phyloP scores from a whole-genome alignment of 2,888 invertebrate species.

The Drymonia ruficornis region DNA sequence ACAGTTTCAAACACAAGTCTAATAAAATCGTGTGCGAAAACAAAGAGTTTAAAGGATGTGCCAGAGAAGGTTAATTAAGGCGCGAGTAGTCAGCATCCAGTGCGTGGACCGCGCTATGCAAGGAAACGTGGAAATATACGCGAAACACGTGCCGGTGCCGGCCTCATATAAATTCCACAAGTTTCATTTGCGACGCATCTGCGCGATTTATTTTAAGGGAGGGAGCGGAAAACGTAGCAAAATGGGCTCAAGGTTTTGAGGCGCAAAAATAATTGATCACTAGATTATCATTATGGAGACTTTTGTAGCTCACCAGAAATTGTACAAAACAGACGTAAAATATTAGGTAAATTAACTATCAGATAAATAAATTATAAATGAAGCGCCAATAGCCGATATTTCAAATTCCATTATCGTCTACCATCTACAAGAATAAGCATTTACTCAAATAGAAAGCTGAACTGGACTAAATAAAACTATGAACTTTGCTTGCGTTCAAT shows the following conservation, averaged over 20 bases:
- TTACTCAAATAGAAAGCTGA: too few species aligned
- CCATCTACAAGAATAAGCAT: too few species aligned
- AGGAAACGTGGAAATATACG: slow-evolving; percentile 59
- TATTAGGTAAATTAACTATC: too few species aligned
- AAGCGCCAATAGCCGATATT: too few species aligned
- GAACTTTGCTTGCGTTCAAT: too few species aligned
- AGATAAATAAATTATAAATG: too few species aligned
- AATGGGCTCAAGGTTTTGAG: neutral
- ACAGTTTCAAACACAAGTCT: neutral
- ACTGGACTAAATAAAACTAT: too few species aligned
- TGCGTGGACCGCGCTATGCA: slow-evolving; percentile 34
- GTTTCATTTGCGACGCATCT: slow-evolving; percentile 62
- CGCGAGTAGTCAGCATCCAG: slow-evolving; percentile 20
- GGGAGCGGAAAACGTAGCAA: neutral
- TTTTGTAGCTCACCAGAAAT: too few species aligned
- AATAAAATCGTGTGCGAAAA: slow-evolving; percentile 15
- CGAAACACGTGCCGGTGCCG: slow-evolving; percentile 66
- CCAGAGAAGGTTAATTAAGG: slow-evolving; percentile 28
- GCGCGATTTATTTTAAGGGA: slow-evolving; percentile 39
- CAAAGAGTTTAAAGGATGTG: slow-evolving; percentile 13
- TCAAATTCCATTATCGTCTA: too few species aligned
- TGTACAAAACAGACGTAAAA: too few species aligned
- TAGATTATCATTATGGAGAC: too few species aligned
- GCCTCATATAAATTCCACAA: slow-evolving; percentile 72
- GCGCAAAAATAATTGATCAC: too few species aligned